phyloP scores from a whole-genome alignment of 2,113 vertebrate genomes.

The Chinchilla lanigera region DNA sequence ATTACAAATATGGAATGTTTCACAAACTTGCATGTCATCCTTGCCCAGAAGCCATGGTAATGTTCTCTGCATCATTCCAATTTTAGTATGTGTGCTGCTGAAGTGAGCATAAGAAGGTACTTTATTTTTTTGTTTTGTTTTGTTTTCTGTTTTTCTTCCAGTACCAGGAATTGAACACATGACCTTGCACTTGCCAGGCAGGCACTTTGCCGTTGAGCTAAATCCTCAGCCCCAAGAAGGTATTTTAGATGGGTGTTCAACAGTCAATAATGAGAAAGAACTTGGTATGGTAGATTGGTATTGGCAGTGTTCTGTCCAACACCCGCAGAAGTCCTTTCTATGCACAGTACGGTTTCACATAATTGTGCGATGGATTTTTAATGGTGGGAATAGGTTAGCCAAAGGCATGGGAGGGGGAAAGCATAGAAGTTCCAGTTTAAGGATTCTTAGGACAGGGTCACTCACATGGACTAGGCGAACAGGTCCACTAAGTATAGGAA shows the following conservation, averaged over 20 bases:
- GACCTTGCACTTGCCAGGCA: too few relatives aligned
- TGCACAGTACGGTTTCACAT: too few relatives aligned
- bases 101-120: background rate
- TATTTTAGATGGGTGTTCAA: background rate
- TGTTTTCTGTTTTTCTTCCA: too few relatives aligned
- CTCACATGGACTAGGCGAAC: background rate
- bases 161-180: too few relatives aligned
- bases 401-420: rapidly evolving
- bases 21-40: background rate
- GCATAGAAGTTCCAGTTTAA: background rate
- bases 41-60: background rate
- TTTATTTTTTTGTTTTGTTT: too few relatives aligned
- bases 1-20: background rate
- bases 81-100: background rate
- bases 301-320: background rate
- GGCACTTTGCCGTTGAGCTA: too few relatives aligned
- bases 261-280: background rate
- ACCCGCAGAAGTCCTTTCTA: background rate
- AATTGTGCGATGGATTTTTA: background rate
- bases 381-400: background rate
- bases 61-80: background rate
- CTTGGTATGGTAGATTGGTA: background rate
- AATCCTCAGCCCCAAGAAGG: too few relatives aligned
- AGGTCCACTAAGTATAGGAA: background rate
- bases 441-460: background rate